Percentiles rank a stretch among this genome's conserved stretches.
These are phyloP conservation scores for Gallinago undulata DNA, from an alignment of 2,113 vertebrate species.

Conservation along the genomic window DNA sequence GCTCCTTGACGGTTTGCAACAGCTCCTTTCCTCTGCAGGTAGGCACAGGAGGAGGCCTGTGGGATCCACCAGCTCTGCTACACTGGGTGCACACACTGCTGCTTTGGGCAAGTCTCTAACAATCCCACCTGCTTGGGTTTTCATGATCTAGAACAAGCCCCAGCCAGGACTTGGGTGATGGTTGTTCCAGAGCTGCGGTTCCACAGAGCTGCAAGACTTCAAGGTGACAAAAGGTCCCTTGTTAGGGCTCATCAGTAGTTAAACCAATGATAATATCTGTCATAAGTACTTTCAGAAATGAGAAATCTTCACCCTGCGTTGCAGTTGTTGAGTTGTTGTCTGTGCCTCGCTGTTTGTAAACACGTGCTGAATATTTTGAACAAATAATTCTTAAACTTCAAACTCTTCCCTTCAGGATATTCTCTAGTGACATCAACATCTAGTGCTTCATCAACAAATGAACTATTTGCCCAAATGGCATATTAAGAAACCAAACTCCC, in stretches of 20 bases:
- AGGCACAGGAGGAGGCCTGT: background rate
- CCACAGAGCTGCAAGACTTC: background rate
- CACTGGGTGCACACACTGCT: background rate
- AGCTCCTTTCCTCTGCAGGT: background rate
- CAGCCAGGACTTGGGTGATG: fast-evolving
- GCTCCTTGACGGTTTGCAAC: background rate
- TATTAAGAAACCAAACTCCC: background rate
- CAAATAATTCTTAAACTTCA: background rate
- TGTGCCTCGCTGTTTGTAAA: background rate
- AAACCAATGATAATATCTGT: background rate
- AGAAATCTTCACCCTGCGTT: background rate
- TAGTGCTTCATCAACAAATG: background rate
- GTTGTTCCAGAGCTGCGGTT: background rate
- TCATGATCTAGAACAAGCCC: background rate
- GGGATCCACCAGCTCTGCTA: background rate
- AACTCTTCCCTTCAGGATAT: background rate
- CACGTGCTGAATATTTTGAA: background rate
- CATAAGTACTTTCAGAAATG: background rate
- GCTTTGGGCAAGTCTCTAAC: background rate
- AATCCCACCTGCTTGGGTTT: background rate
- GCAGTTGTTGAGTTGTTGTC: background rate
- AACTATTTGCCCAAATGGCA: background rate
- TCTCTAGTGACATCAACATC: background rate
- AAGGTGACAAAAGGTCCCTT: background rate
- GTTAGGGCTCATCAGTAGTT: background rate